Evolutionary conservation across 1,140 invertebrate species (phyloP).

Genomic region (Cotesia glomerata): DNA sequence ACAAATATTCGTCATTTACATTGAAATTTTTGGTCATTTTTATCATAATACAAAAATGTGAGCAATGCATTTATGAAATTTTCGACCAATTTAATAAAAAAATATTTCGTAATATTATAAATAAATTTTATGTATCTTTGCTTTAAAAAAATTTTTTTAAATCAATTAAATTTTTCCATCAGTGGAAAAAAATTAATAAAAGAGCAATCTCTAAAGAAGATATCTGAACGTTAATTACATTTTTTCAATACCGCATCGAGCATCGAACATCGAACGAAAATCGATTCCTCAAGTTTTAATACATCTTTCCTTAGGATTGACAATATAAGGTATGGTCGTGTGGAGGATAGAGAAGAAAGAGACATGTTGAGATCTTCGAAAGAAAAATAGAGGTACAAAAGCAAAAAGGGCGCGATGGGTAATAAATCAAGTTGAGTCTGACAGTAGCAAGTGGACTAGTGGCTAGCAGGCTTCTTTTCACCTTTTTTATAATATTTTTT

Average conservation of each 20-base stretch:
- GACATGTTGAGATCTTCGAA: slow-evolving; percentile 6
- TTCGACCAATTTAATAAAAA: too few species aligned
- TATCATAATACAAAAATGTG: slow-evolving; percentile 41
- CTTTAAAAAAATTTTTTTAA: too few species aligned
- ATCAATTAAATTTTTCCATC: too few species aligned
- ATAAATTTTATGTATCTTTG: too few species aligned
- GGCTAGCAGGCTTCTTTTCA: slow-evolving; percentile 32
- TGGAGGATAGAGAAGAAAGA: not conserved
- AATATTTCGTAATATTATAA: too few species aligned
- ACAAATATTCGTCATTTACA: not conserved
- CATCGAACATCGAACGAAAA: too few species aligned
- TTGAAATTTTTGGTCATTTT: slow-evolving; percentile 23
- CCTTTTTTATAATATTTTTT: slow-evolving; percentile 27
- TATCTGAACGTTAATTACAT: too few species aligned
- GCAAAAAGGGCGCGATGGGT: slow-evolving; percentile 37
- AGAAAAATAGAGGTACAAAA: not conserved
- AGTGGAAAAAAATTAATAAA: too few species aligned
- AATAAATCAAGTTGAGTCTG: slow-evolving; percentile 53
- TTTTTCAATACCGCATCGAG: too few species aligned
- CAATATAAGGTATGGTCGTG: not conserved
- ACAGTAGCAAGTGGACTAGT: slow-evolving; percentile 46
- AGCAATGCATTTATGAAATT: slow-evolving; percentile 48
- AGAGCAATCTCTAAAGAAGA: not conserved
- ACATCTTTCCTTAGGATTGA: too few species aligned
- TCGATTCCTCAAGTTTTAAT: too few species aligned